These are phyloP conservation scores for Tricholauxania praeusta DNA, from an alignment of 2,888 invertebrate species.

Conservation along the genomic window DNA sequence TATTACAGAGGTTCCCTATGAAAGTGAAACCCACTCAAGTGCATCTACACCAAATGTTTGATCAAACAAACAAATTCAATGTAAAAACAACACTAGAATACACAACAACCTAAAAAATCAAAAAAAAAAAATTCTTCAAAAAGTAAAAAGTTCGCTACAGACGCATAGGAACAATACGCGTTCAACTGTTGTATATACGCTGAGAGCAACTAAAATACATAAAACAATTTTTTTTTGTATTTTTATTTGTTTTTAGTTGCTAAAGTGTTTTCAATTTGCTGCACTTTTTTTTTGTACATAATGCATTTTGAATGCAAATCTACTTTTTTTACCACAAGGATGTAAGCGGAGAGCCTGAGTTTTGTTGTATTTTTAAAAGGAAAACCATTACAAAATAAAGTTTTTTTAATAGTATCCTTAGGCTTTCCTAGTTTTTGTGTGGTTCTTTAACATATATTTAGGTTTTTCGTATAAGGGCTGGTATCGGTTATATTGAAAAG, in stretches of 20 bases:
- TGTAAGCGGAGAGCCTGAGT: background rate
- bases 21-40: too few species aligned
- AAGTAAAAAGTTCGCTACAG: conserved; percentile 3
- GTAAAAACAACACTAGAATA: background rate
- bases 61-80: conserved; percentile 4
- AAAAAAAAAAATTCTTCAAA: background rate
- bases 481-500: too few species aligned
- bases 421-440: conserved; percentile 22
- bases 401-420: conserved; percentile 7
- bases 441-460: conserved; percentile 5
- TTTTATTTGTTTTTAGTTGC: conserved; percentile 11
- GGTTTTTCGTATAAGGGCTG: too few species aligned
- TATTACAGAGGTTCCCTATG: too few species aligned
- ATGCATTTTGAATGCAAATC: background rate
- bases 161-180: conserved; percentile 6
- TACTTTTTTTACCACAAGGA: background rate
- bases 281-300: background rate
- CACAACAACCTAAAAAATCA: background rate
- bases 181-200: background rate
- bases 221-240: background rate
- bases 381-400: too few species aligned
- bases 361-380: too few species aligned
- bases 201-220: background rate
- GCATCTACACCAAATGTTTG: too few species aligned
- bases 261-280: conserved; percentile 13